phyloP scores from a whole-genome alignment of 2,888 invertebrate genomes.

The Cataglyphis livida region DNA sequence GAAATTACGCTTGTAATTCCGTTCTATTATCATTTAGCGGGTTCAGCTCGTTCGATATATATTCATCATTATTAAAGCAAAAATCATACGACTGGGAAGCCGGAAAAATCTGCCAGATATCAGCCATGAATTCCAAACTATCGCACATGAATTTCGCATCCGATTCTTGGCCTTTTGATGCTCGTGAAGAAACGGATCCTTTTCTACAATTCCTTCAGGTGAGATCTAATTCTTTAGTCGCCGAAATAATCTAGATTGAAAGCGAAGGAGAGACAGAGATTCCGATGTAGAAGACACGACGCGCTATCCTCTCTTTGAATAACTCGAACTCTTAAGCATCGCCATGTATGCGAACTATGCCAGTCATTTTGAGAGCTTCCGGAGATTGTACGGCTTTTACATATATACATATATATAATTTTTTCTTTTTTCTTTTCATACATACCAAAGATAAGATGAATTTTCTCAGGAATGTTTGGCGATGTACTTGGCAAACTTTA shows the following conservation, averaged over 20 bases:
- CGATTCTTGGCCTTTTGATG: constrained; percentile 40
- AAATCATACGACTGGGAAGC: not conserved
- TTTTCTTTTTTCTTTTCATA: constrained; percentile 5
- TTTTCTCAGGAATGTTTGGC: not conserved
- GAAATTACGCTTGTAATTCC: not conserved
- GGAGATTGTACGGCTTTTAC: constrained; percentile 6
- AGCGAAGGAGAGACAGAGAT: not conserved
- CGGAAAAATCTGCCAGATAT: constrained; percentile 8
- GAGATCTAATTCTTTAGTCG: constrained; percentile 33
- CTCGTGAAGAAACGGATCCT: constrained; percentile 21
- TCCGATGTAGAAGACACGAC: constrained; percentile 6
- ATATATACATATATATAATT: not conserved
- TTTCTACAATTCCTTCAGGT: constrained; percentile 25
- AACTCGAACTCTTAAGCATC: constrained; percentile 40
- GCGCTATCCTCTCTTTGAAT: constrained; percentile 13
- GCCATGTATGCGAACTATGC: constrained; percentile 45
- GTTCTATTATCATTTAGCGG: not conserved
- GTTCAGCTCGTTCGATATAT: not conserved
- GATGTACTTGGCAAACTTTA: not conserved
- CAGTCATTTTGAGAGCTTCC: constrained; percentile 14
- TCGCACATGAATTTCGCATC: constrained; percentile 38
- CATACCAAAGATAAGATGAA: constrained; percentile 4
- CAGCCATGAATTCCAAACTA: not conserved
- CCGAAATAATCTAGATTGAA: constrained; percentile 35
- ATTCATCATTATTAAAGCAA: not conserved